Base-by-base conservation (phyloP, 2,797 vertebrate genomes). In the Pygocentrus nattereri region DNA sequence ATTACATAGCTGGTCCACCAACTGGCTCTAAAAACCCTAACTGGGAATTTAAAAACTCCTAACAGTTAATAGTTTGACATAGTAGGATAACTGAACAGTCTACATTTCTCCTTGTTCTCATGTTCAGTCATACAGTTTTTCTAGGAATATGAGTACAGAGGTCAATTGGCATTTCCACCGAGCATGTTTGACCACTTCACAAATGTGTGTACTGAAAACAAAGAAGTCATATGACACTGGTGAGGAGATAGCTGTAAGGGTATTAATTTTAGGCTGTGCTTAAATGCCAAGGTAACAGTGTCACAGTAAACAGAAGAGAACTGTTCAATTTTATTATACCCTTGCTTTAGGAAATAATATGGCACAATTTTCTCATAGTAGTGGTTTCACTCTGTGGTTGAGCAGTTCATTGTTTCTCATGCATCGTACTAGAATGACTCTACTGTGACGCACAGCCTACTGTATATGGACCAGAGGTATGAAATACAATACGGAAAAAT, bases 151-250 rank as follows among this genome's bases (percentile, higher is more conserved):
- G 59, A 31, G 21, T 25, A 38, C n/a, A 76, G 23, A 54, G 15
- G 10, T 62, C 41, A 69, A n/a, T n/a, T 27, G 30, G 31, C 30
- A 65, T n/a, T 76, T 74, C 49, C 77, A 62, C 72, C 27, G 15
- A 47, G 64, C 15, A 47, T 67, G 59, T 73, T 79, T 77, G 19
- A 72, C 61, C 11, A n/a, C 54, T 41, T n/a, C 12, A 34, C 23
- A 23, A 15, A 1, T 78, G 74, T 68, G 76, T 80, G 68, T 67
- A 72, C 59, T 18, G 34, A 54, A 52, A 78, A 84, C 74, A 82
- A 38, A 72, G 56, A 56, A 41, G 58, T 75, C 44, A 27, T 38
- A 50, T 73, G 44, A 85, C 49, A 74, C 74, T 31, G 50, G 59
- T 67, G 62, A 64, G 71, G 49, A 23, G 21, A 78, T 70, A 82